These are phyloP conservation scores for Theropithecus gelada DNA, from an alignment of 2,113 vertebrate species.

Conservation along the genomic window DNA sequence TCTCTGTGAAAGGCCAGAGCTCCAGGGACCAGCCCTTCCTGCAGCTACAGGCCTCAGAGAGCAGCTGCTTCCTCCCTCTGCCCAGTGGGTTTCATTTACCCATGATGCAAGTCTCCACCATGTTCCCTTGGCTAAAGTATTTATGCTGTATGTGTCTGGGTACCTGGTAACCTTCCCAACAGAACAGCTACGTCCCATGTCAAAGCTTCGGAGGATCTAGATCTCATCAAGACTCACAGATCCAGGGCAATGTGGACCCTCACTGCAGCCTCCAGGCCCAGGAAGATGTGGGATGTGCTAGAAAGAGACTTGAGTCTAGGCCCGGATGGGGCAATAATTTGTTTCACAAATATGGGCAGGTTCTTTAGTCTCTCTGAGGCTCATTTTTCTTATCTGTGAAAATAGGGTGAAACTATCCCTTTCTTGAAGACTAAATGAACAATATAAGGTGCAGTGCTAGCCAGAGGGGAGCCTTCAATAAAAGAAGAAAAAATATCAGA, in stretches of 20 bases:
- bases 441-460: neutral
- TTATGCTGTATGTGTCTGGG: neutral
- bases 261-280: neutral
- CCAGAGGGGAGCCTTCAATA: neutral
- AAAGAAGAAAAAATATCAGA: too few species aligned
- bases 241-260: neutral
- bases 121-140: neutral
- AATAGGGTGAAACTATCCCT: neutral
- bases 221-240: neutral
- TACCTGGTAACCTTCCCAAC: accelerated
- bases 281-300: neutral
- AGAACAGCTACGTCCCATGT: neutral
- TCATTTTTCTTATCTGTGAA: neutral
- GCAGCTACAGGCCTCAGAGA: neutral
- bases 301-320: neutral
- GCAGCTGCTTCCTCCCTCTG: neutral
- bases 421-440: neutral
- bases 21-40: neutral
- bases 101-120: neutral
- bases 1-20: neutral
- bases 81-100: neutral
- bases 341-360: neutral
- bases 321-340: neutral
- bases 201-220: neutral
- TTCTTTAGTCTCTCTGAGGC: neutral